Evolutionary conservation across 2,113 vertebrate species (phyloP), one percentile per base, ranked within the genome.

Genomic region (Coreoperca whiteheadi): DNA sequence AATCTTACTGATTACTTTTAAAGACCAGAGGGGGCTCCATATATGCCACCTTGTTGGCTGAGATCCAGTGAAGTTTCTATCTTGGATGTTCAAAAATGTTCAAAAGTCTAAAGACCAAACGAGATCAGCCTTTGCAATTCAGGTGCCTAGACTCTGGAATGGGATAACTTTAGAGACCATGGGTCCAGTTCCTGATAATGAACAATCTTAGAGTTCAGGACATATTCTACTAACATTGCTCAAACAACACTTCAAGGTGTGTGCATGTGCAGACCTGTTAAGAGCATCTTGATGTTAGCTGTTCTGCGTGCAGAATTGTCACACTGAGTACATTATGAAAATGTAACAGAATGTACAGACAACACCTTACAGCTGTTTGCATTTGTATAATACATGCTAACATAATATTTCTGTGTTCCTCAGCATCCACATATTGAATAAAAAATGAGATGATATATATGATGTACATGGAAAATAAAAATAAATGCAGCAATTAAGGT

Each of bases 1-100:
- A 18, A 67, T 79, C 15, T 63, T n/a, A 28, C 28, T 48, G 15
- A 79, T 78, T 73, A 81, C 54, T 73, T 81, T 77, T 39, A 53
- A 69, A 85, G 23, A 63, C 57, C 66, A 50, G 0, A 25, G 60
- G 53, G 53, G n/a, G 57, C 18, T 67, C 32, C 39, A 43, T 37
- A 21, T 59, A 28, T 54, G 30, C 20, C 34, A 71, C 23, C 28
- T 66, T 51, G 37, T 61, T 63, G 66, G 30, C 43, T 61, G 34
- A 61, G 66, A 64, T 61, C 60, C 67, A 77, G 60, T 61, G 59
- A 73, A 50, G n/a, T n/a, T 50, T n/a, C 20, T 28, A 16, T 51
- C 46, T 28, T 53, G 12, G 43, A 73, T 67, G 61, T 61, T 63
- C 15, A 28, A 59, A 59, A 43, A 73, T 67, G 61, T 61, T 63